Conservation (phyloP, 1,140 invertebrate genomes). For the Aricia agestis region DNA sequence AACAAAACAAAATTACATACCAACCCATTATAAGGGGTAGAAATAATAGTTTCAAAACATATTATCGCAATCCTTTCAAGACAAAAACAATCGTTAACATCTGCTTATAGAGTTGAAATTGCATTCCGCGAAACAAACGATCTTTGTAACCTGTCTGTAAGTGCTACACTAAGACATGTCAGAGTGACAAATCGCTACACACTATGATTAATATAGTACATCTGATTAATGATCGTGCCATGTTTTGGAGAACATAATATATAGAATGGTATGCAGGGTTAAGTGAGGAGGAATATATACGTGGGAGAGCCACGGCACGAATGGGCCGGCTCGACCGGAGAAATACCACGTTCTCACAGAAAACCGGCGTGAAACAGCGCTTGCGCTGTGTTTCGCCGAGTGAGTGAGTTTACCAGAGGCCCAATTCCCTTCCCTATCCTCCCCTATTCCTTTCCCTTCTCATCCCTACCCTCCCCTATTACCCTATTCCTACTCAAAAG, state of each 20-base stretch:
- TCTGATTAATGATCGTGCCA: neutral
- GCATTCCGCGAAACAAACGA: neutral
- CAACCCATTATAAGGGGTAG: too few species aligned
- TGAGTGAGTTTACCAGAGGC: too few species aligned
- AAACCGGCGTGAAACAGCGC: too few species aligned
- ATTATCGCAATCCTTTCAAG: neutral
- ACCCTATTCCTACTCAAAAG: too few species aligned
- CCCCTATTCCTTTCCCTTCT: too few species aligned
- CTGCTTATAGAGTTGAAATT: neutral
- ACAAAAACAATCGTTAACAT: neutral
- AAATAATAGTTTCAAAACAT: neutral
- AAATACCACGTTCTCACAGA: too few species aligned
- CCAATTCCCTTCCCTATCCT: too few species aligned
- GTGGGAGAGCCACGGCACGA: too few species aligned
- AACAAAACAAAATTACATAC: neutral
- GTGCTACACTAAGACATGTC: neutral
- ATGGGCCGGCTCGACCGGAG: too few species aligned
- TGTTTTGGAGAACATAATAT: neutral
- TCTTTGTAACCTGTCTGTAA: neutral
- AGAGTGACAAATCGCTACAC: neutral
- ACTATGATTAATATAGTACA: neutral
- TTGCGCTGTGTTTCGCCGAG: too few species aligned
- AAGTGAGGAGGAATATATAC: too few species aligned
- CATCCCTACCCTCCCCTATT: too few species aligned
- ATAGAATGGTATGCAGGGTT: neutral